A percentile compares a stretch with the other conserved stretches of the same genome.
Evolutionary conservation across 2,113 vertebrate species (phyloP).

Genomic region (Eidolon helvum): DNA sequence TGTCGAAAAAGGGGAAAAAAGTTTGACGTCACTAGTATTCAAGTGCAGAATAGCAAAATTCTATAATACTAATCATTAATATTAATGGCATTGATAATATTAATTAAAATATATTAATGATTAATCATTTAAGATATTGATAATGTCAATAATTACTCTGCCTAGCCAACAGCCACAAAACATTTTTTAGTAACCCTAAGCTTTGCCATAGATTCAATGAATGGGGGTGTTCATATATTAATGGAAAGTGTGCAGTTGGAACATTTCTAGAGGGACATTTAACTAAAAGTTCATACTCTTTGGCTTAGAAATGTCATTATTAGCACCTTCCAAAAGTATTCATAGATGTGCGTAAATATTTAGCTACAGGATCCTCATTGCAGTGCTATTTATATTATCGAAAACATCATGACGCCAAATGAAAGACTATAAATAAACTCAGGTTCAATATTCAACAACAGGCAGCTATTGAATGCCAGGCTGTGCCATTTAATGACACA

Average conservation of each 20-base stretch:
- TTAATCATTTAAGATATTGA: too few relatives aligned
- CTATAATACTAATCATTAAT: not conserved
- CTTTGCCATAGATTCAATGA: not conserved
- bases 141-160: not conserved
- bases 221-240: not conserved
- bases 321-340: not conserved
- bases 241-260: not conserved
- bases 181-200: not conserved
- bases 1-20: not conserved
- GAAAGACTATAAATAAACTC: not conserved
- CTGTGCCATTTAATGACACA: not conserved
- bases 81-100: too few relatives aligned
- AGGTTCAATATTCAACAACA: not conserved
- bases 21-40: not conserved
- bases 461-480: not conserved
- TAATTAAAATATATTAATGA: too few relatives aligned
- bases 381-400: not conserved
- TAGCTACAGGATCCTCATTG: not conserved
- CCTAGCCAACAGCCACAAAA: not conserved
- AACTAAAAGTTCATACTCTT: not conserved
- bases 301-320: not conserved
- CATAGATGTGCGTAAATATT: not conserved
- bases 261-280: not conserved
- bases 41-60: not conserved
- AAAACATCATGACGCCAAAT: not conserved